phyloP scores from a whole-genome alignment of 2,888 invertebrate genomes.

The Tipula vernalis region DNA sequence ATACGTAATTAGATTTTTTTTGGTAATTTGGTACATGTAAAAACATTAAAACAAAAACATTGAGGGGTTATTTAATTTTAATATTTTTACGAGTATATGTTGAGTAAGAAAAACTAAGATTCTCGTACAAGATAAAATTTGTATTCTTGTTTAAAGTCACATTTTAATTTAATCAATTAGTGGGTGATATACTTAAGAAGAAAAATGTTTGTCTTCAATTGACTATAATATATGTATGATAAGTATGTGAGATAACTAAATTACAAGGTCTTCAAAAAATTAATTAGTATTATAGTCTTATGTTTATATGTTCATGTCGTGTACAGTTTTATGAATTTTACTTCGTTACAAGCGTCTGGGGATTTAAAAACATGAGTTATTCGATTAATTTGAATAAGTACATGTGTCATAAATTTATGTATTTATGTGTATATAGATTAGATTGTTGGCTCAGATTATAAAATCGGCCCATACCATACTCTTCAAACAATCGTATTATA shows the following conservation, averaged over 20 bases:
- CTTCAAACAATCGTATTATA: neutral
- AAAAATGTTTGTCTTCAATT: neutral
- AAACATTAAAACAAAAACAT: neutral
- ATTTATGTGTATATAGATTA: neutral
- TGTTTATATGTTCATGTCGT: neutral
- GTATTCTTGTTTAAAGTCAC: neutral
- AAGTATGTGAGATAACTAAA: neutral
- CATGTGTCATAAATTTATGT: neutral
- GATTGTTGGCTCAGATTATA: neutral
- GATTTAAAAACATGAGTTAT: neutral
- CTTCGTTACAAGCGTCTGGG: neutral
- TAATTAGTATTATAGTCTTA: neutral
- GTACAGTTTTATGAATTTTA: neutral
- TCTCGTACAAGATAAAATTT: neutral
- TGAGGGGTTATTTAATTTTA: neutral
- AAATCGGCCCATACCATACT: neutral
- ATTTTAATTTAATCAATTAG: neutral
- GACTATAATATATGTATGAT: neutral
- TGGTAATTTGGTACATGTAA: neutral
- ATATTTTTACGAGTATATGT: neutral
- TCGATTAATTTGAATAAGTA: neutral
- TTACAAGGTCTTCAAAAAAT: neutral
- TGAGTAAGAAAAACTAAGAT: neutral
- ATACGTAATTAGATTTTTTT: neutral
- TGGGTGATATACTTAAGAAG: neutral